Conservation (phyloP, 2,113 vertebrate genomes). For the Pseudopodoces humilis region DNA sequence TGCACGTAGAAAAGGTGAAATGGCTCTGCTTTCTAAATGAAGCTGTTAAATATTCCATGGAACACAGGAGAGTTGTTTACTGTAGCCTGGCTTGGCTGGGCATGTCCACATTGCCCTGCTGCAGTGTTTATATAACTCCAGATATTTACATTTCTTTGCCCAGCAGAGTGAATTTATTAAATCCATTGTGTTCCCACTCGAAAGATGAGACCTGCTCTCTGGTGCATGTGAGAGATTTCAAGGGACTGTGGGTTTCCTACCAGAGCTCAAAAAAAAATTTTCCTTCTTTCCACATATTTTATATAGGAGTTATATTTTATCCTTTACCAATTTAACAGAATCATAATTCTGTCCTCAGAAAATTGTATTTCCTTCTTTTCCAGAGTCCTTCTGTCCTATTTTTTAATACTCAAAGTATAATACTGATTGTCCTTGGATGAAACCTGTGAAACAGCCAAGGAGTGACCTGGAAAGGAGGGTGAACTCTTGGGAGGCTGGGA, state of each 20-base stretch:
- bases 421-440: background rate
- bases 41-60: background rate
- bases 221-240: fast-evolving
- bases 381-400: background rate
- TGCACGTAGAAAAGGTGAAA: background rate
- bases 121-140: background rate
- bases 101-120: background rate
- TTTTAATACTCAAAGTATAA: background rate
- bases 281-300: background rate
- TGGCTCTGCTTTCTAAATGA: background rate
- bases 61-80: background rate
- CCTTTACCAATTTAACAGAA: background rate
- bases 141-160: background rate
- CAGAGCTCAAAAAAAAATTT: background rate
- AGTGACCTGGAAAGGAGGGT: background rate
- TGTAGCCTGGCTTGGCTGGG: background rate
- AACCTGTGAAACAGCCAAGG: background rate
- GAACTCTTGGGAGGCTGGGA: background rate
- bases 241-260: background rate
- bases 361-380: background rate
- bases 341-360: background rate
- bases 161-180: background rate
- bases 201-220: background rate
- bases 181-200: background rate
- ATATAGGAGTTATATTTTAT: background rate